phyloP scores from a whole-genome alignment of 2,113 vertebrate species.

The Scomber japonicus region DNA sequence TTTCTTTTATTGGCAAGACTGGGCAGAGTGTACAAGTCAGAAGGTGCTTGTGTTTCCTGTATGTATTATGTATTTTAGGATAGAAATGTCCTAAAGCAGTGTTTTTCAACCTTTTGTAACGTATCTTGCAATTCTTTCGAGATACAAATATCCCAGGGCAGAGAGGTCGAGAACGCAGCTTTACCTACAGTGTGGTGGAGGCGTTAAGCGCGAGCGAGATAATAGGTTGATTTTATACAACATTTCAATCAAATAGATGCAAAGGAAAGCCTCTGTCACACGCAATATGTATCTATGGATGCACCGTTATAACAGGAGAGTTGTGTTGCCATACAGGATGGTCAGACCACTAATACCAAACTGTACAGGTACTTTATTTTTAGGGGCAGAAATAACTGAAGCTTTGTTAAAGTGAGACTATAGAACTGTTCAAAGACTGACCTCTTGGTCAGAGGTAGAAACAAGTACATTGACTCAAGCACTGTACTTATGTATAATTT shows the following conservation, averaged over 20 bases:
- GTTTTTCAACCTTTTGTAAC: conserved; percentile 44
- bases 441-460: too few relatives aligned
- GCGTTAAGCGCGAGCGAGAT: conserved; percentile 27
- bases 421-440: background rate
- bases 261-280: background rate
- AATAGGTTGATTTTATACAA: conserved; percentile 8
- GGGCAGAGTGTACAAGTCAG: conserved; percentile 22
- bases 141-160: conserved; percentile 34
- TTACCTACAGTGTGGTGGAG: conserved; percentile 42
- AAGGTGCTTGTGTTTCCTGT: background rate
- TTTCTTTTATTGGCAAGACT: conserved; percentile 28
- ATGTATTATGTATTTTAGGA: conserved; percentile 44
- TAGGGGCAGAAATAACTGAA: conserved; percentile 15
- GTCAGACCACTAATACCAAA: conserved; percentile 37
- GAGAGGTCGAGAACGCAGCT: conserved; percentile 27
- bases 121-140: conserved; percentile 26
- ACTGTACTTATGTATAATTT: too few relatives aligned
- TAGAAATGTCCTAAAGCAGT: conserved; percentile 30
- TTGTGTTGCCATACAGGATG: background rate
- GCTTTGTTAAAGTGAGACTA: conserved; percentile 1
- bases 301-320: background rate
- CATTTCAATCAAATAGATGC: conserved; percentile 30
- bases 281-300: background rate
- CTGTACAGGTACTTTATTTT: conserved; percentile 30
- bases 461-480: too few relatives aligned